Evolutionary conservation across 2,888 invertebrate species (phyloP).

Genomic region (Nephrotoma appendiculata): DNA sequence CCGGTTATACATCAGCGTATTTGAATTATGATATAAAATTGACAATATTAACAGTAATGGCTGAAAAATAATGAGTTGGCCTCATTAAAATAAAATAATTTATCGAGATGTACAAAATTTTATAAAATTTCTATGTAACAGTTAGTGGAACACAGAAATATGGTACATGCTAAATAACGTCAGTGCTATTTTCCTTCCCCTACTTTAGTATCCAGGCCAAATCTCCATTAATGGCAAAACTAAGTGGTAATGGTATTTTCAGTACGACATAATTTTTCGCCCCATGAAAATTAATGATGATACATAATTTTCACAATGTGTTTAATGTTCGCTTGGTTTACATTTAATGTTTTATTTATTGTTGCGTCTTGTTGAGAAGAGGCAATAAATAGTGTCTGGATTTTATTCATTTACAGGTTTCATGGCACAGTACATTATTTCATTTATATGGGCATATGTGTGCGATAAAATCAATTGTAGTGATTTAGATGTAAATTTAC

Average conservation of each 20-base stretch:
- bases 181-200: too few species aligned
- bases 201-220: too few species aligned
- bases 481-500: neutral
- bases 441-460: neutral
- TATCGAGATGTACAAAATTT: neutral
- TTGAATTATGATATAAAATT: neutral
- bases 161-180: too few species aligned
- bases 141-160: too few species aligned
- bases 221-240: neutral
- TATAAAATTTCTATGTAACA: too few species aligned
- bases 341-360: too few species aligned
- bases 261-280: neutral
- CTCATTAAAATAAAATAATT: neutral
- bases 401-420: neutral
- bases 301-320: neutral
- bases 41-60: neutral
- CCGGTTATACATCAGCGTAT: too few species aligned
- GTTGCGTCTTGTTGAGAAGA: neutral
- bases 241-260: neutral
- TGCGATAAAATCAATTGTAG: neutral
- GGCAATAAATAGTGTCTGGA: neutral
- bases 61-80: neutral
- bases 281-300: neutral
- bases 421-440: neutral
- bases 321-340: neutral